These are phyloP conservation scores for Dunckerocampus dactyliophorus DNA, from an alignment of 2,113 vertebrate species.

Conservation along the genomic window DNA sequence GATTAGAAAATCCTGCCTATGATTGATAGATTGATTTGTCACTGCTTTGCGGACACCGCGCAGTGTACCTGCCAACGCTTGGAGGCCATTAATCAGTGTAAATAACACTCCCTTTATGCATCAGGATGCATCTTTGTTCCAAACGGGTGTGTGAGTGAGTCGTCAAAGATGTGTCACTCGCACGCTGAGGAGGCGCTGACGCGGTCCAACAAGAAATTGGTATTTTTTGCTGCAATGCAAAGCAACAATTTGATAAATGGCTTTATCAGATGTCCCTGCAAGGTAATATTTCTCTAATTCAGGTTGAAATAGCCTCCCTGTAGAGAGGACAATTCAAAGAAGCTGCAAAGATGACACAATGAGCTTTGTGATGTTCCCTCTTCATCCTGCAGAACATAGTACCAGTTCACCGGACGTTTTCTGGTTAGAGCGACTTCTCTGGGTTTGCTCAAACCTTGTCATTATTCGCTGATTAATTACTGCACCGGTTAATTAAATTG, in stretches of 20 bases:
- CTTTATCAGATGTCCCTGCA: slow-evolving; percentile 21
- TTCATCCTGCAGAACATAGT: slow-evolving; percentile 1
- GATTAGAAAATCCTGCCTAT: slow-evolving; percentile 66
- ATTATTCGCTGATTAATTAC: slow-evolving; percentile 79
- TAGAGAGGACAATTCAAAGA: not conserved
- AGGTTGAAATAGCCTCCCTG: too few relatives aligned
- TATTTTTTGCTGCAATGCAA: slow-evolving; percentile 40
- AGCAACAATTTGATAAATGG: slow-evolving; percentile 63
- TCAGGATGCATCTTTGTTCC: slow-evolving; percentile 54
- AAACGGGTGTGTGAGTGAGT: slow-evolving; percentile 42
- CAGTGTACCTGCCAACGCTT: slow-evolving; percentile 51
- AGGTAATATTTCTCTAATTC: slow-evolving; percentile 1
- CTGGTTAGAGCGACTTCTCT: too few relatives aligned
- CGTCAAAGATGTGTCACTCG: slow-evolving; percentile 38
- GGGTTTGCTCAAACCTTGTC: slow-evolving; percentile 68
- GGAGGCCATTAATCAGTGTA: slow-evolving; percentile 74
- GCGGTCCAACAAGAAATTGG: slow-evolving; percentile 53
- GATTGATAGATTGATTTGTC: slow-evolving; percentile 79
- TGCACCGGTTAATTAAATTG: slow-evolving; percentile 70
- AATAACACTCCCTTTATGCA: slow-evolving; percentile 66
- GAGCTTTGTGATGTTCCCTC: slow-evolving; percentile 9
- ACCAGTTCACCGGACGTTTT: too few relatives aligned
- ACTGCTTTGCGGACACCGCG: slow-evolving; percentile 54
- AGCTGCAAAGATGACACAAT: not conserved
- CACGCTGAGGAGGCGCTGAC: slow-evolving; percentile 49